phyloP scores from a whole-genome alignment of 2,113 vertebrate genomes.

The Pontoporia blainvillei region DNA sequence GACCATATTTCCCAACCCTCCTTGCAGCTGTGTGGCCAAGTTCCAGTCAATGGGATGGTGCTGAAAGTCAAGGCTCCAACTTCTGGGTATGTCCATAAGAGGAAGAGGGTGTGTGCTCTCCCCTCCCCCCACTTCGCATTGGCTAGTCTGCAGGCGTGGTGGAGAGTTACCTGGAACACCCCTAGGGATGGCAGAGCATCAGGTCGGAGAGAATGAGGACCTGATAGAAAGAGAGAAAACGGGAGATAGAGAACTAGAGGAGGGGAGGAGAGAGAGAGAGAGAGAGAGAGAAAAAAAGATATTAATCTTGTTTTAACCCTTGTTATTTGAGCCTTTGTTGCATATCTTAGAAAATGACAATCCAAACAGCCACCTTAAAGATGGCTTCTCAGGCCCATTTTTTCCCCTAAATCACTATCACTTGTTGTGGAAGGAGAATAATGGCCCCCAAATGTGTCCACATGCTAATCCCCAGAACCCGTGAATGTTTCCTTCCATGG shows the following conservation, averaged over 20 bases:
- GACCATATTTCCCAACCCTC: not conserved
- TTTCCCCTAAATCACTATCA: not conserved
- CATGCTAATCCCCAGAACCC: not conserved
- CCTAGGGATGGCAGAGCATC: not conserved
- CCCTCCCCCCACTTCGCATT: fast-evolving
- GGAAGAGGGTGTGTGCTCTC: not conserved
- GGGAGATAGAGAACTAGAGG: not conserved
- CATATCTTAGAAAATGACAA: not conserved
- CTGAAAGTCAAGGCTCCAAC: not conserved
- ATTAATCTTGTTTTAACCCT: not conserved
- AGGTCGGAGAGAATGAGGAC: not conserved
- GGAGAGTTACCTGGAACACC: not conserved
- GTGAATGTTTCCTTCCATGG: not conserved
- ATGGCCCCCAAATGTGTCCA: no score
- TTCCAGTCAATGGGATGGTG: not conserved
- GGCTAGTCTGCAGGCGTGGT: not conserved
- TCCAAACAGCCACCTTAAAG: not conserved
- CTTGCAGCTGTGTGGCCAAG: not conserved
- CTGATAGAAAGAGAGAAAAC: no score
- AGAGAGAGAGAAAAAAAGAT: not conserved
- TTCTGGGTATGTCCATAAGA: not conserved
- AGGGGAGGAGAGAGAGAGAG: not conserved
- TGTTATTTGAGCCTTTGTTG: not conserved
- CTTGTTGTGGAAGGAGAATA: not conserved
- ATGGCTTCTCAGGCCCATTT: not conserved